phyloP scores from a whole-genome alignment of 1,140 invertebrate genomes.

The Mamestra configurata region DNA sequence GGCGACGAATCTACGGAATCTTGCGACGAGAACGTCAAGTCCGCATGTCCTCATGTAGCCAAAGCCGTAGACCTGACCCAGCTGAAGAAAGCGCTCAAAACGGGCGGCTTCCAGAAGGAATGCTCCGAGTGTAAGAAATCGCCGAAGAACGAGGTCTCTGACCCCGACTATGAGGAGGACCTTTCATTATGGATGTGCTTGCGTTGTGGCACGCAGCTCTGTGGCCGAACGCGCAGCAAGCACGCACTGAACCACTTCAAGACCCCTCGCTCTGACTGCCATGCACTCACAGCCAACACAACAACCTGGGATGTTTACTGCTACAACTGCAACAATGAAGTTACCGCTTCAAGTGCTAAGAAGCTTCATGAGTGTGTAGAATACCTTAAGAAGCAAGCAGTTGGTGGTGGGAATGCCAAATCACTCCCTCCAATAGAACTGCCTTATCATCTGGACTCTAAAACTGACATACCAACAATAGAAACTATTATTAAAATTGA shows the following conservation, averaged over 20 bases:
- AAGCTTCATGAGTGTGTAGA: slow-evolving; percentile 91
- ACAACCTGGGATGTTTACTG: slow-evolving; percentile 93
- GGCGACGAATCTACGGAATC: slow-evolving; percentile 90
- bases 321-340: slow-evolving; percentile 90
- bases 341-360: slow-evolving; percentile 89
- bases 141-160: slow-evolving; percentile 68
- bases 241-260: slow-evolving; percentile 94
- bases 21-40: slow-evolving; percentile 88
- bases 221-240: slow-evolving; percentile 91
- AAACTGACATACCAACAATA: slow-evolving; percentile 69
- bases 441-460: slow-evolving; percentile 65
- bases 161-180: slow-evolving; percentile 90
- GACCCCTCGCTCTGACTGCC: slow-evolving; percentile 92
- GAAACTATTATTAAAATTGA: slow-evolving; percentile 76
- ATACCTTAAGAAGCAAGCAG: slow-evolving; percentile 89
- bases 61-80: slow-evolving; percentile 91
- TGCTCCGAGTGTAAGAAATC: slow-evolving; percentile 90
- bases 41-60: slow-evolving; percentile 91
- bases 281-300: slow-evolving; percentile 92
- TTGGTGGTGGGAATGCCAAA: slow-evolving; percentile 66
- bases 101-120: slow-evolving; percentile 88
- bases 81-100: slow-evolving; percentile 90
- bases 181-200: slow-evolving; percentile 91
- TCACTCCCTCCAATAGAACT: slow-evolving; percentile 76
- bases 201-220: slow-evolving; percentile 92